Conservation (phyloP, 2,113 vertebrate species). For the Phyllopteryx taeniolatus region DNA sequence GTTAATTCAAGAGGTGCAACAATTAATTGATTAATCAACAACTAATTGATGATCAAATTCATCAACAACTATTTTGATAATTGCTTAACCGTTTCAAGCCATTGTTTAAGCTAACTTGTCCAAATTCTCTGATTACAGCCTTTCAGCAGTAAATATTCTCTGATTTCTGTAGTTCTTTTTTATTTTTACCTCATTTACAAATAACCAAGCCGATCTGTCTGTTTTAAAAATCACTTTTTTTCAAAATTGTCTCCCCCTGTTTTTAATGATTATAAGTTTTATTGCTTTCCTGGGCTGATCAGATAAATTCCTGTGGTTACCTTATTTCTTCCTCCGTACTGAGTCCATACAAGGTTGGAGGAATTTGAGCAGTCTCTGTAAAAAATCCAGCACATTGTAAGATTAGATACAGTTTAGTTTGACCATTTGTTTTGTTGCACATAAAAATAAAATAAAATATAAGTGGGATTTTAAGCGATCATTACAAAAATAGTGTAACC, state of each 20-base stretch:
- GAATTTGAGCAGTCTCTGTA: constrained; percentile 29
- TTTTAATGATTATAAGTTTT: not conserved
- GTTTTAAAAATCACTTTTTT: not conserved
- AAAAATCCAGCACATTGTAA: constrained; percentile 22
- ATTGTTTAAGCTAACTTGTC: no score
- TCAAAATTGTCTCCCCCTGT: not conserved
- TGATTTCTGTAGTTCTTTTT: not conserved
- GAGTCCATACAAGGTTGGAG: constrained; percentile 32
- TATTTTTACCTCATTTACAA: not conserved
- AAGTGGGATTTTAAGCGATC: no score
- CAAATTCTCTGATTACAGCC: no score
- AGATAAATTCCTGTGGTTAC: constrained; percentile 32
- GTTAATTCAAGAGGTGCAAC: no score
- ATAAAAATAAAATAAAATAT: no score
- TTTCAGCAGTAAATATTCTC: no score
- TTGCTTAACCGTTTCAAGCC: no score
- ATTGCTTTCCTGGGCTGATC: not conserved
- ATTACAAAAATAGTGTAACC: no score
- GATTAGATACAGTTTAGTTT: not conserved
- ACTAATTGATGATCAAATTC: no score
- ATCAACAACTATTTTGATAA: no score
- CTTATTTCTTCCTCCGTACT: constrained; percentile 51
- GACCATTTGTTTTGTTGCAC: not conserved
- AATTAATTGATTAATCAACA: no score
- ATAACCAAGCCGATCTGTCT: not conserved